These are phyloP conservation scores for Rhopalosiphum maidis DNA, from an alignment of 1,140 invertebrate genomes.

Conservation along the genomic window DNA sequence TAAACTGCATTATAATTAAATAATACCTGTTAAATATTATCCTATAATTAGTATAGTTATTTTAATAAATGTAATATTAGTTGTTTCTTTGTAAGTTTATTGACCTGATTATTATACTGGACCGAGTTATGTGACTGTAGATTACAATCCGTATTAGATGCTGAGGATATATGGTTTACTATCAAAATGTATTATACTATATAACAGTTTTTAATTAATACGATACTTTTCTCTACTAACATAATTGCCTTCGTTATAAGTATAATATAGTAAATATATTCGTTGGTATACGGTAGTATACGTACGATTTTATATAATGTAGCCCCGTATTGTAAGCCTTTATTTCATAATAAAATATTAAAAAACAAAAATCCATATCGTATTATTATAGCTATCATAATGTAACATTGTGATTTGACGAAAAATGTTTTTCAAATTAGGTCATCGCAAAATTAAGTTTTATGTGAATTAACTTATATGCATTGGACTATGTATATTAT, in stretches of 20 bases:
- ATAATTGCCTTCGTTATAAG: not conserved
- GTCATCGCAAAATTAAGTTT: slow-evolving; percentile 45
- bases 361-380: not conserved
- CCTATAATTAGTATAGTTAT: not conserved
- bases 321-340: not conserved
- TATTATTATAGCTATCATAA: slow-evolving; percentile 24
- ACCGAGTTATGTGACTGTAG: not conserved
- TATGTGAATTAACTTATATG: slow-evolving; percentile 6
- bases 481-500: not conserved
- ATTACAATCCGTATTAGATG: not conserved
- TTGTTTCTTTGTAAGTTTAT: not conserved
- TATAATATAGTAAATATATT: not conserved
- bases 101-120: not conserved
- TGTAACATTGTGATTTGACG: not conserved
- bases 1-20: not conserved
- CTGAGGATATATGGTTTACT: not conserved
- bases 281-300: not conserved
- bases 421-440: slow-evolving; percentile 26
- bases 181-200: not conserved
- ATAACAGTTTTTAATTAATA: not conserved
- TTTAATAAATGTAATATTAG: not conserved
- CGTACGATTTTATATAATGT: not conserved
- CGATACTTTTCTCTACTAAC: not conserved
- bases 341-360: not conserved
- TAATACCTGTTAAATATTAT: not conserved